These are phyloP conservation scores for Dolichallabes microphthalmus DNA, from an alignment of 2,113 vertebrate genomes.

Conservation along the genomic window DNA sequence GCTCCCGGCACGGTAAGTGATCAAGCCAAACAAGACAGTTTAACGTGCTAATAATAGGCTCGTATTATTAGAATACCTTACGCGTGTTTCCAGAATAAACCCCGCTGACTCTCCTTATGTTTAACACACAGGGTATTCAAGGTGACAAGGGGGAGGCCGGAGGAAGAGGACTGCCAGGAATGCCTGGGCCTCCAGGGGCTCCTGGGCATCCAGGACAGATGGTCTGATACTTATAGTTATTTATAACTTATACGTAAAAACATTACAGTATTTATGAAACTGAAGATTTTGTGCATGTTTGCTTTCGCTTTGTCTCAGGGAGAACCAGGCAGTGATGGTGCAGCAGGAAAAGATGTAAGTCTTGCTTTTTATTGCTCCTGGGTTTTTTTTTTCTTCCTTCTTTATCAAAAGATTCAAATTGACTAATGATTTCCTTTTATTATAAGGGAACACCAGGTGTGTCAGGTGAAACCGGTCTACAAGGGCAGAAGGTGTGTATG, in stretches of 20 bases:
- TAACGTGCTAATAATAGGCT: neutral
- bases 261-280: neutral
- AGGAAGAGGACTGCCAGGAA: constrained; percentile 83
- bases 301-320: constrained; percentile 72
- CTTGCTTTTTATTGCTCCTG: too few relatives aligned
- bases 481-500: constrained; percentile 83
- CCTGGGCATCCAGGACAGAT: constrained; percentile 86
- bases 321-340: constrained; percentile 83
- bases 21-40: constrained; percentile 6
- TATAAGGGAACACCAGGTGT: constrained; percentile 80
- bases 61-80: constrained; percentile 5
- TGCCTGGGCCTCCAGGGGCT: constrained; percentile 81
- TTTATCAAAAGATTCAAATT: neutral
- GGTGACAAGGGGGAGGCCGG: constrained; percentile 85
- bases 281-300: neutral
- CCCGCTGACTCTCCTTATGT: constrained; percentile 3
- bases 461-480: constrained; percentile 74
- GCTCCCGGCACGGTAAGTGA: constrained; percentile 81
- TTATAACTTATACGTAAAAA: neutral
- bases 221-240: constrained; percentile 68
- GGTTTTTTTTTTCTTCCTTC: too few relatives aligned
- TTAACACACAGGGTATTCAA: constrained; percentile 78
- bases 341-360: constrained; percentile 83
- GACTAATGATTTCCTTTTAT: neutral
- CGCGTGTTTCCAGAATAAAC: neutral